Conservation (phyloP, 2,888 invertebrate genomes). For the Agonopterix subpropinquella region DNA sequence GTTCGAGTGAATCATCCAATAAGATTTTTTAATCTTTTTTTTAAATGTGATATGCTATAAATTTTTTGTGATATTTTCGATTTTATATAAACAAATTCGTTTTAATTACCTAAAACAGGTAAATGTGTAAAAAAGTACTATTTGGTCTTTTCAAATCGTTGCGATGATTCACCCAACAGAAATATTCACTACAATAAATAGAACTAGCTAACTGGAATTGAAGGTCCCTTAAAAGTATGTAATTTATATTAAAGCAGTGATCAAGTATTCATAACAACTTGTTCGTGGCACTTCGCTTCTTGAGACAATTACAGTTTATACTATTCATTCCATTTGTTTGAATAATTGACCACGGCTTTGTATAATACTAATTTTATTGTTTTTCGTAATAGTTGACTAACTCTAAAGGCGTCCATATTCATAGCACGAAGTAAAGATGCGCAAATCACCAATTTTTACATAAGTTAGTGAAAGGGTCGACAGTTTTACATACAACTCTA, state of each 20-base stretch:
- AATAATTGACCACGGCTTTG: slow-evolving; percentile 57
- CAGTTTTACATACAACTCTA: slow-evolving; percentile 54
- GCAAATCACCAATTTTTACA: slow-evolving; percentile 68
- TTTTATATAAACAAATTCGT: slow-evolving; percentile 56
- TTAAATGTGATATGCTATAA: slow-evolving; percentile 66
- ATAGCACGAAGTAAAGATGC: slow-evolving; percentile 65
- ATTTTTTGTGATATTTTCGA: slow-evolving; percentile 64
- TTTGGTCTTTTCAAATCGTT: slow-evolving; percentile 66
- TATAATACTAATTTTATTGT: slow-evolving; percentile 69
- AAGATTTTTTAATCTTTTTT: slow-evolving; percentile 43
- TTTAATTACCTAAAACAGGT: slow-evolving; percentile 59
- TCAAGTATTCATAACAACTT: slow-evolving; percentile 50
- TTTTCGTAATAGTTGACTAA: slow-evolving; percentile 66
- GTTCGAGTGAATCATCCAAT: slow-evolving; percentile 53
- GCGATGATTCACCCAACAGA: slow-evolving; percentile 59
- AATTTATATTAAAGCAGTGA: slow-evolving; percentile 64
- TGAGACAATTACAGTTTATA: slow-evolving; percentile 3
- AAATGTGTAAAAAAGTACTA: slow-evolving; percentile 67
- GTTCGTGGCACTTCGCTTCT: background rate
- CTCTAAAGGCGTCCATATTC: slow-evolving; percentile 71
- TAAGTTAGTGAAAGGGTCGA: slow-evolving; percentile 54
- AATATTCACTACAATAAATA: slow-evolving; percentile 70
- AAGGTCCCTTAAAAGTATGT: slow-evolving; percentile 76
- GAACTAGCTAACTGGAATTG: slow-evolving; percentile 74
- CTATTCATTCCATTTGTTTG: slow-evolving; percentile 7